These are phyloP conservation scores for Campoplex nolae DNA, from an alignment of 2,888 invertebrate genomes.

Conservation along the genomic window DNA sequence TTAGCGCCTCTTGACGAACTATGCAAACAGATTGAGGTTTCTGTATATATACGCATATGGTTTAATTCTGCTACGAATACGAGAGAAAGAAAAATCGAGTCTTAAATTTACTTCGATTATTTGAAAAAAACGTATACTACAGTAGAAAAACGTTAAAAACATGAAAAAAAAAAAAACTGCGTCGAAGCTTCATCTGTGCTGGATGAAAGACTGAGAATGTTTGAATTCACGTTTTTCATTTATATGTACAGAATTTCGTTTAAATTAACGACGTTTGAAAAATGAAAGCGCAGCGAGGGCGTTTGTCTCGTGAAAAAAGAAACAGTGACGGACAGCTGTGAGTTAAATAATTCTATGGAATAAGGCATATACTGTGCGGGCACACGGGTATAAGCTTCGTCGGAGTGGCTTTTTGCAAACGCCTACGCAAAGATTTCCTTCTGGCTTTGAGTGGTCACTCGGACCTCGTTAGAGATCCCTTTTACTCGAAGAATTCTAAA, in stretches of 20 bases:
- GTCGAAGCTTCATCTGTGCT: neutral
- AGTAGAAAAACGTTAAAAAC: no score
- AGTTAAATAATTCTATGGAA: neutral
- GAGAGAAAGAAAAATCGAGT: neutral
- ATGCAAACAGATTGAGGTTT: conserved; percentile 43
- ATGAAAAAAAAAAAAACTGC: neutral
- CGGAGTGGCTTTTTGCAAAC: conserved; percentile 2
- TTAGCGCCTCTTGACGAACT: conserved; percentile 46
- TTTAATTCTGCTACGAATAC: conserved; percentile 6
- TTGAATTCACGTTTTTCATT: neutral
- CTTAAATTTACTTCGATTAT: neutral
- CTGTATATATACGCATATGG: conserved; percentile 3
- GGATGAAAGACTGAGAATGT: neutral
- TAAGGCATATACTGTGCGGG: neutral
- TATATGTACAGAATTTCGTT: neutral
- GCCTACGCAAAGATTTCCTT: conserved; percentile 59
- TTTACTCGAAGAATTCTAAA: conserved; percentile 12
- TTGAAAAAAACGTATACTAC: neutral
- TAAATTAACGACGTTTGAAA: neutral
- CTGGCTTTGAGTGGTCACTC: conserved; percentile 59
- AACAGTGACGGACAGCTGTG: neutral
- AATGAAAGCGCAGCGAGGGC: neutral
- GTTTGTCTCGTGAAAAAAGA: neutral
- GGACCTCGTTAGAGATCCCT: conserved; percentile 45
- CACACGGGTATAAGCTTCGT: neutral